Conservation (phyloP, 2,113 vertebrate species). For the Phocoena phocoena region DNA sequence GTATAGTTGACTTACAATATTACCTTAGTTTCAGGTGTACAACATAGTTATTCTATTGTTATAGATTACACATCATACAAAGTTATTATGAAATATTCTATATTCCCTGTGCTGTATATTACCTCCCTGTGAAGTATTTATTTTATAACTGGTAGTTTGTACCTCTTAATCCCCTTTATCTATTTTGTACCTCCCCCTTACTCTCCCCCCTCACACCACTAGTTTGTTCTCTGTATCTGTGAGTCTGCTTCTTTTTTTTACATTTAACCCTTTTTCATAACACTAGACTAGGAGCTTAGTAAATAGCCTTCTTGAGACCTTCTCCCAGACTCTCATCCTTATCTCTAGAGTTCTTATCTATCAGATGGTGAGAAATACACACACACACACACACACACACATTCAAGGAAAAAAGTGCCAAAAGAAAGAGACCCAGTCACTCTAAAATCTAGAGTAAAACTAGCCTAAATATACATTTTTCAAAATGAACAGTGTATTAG, state of each 20-base stretch:
- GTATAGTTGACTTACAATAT: background rate
- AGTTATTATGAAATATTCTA: background rate
- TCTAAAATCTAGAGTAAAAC: background rate
- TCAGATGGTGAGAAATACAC: background rate
- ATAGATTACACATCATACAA: background rate
- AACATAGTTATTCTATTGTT: background rate
- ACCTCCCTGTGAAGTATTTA: background rate
- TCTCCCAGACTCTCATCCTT: background rate
- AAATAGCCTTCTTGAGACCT: background rate
- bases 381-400: background rate
- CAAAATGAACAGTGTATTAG: background rate
- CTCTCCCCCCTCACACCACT: background rate
- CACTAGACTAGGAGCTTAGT: background rate
- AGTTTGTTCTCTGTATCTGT: background rate
- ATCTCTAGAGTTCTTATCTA: background rate
- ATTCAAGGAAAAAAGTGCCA: background rate
- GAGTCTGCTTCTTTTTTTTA: background rate
- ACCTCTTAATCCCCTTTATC: background rate
- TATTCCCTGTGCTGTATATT: background rate
- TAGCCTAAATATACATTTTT: background rate
- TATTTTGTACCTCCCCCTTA: background rate
- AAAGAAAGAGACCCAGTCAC: background rate
- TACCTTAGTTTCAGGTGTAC: background rate
- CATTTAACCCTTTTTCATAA: background rate
- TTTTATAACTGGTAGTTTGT: background rate